A percentile compares a stretch with the other conserved stretches of the same genome.
Conservation (phyloP, 1,140 invertebrate genomes). For the Trichoplusia ni region DNA sequence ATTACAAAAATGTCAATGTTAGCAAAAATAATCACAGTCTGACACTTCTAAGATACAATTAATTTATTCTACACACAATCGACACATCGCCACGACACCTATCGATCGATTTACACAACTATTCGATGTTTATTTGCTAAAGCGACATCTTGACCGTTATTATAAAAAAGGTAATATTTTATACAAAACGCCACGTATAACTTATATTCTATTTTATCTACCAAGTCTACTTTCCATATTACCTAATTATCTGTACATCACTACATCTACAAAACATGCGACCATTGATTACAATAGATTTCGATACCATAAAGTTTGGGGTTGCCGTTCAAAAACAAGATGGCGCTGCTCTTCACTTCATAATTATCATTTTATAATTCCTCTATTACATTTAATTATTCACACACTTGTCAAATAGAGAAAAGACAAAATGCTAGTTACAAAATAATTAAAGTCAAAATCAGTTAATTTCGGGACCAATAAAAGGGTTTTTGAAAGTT, state of each 20-base stretch:
- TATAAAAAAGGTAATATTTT: constrained; percentile 8
- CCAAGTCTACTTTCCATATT: constrained; percentile 33
- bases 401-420: constrained; percentile 2
- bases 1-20: constrained; percentile 80
- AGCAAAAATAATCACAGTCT: constrained; percentile 81
- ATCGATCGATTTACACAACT: constrained; percentile 6
- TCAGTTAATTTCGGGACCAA: constrained; percentile 5
- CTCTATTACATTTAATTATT: not conserved
- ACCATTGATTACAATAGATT: constrained; percentile 13
- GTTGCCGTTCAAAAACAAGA: constrained; percentile 31
- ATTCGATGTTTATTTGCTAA: constrained; percentile 20
- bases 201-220: constrained; percentile 31
- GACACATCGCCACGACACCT: not conserved
- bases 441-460: not conserved
- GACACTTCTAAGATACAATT: constrained; percentile 62
- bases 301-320: constrained; percentile 25
- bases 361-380: not conserved
- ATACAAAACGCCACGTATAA: constrained; percentile 24
- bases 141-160: constrained; percentile 18
- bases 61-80: constrained; percentile 15
- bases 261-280: constrained; percentile 40
- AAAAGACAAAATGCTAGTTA: not conserved
- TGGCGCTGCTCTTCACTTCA: constrained; percentile 9
- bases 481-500: constrained; percentile 18
- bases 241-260: constrained; percentile 53